Conservation (phyloP, 2,797 vertebrate species). For the Ispidina lecontei region DNA sequence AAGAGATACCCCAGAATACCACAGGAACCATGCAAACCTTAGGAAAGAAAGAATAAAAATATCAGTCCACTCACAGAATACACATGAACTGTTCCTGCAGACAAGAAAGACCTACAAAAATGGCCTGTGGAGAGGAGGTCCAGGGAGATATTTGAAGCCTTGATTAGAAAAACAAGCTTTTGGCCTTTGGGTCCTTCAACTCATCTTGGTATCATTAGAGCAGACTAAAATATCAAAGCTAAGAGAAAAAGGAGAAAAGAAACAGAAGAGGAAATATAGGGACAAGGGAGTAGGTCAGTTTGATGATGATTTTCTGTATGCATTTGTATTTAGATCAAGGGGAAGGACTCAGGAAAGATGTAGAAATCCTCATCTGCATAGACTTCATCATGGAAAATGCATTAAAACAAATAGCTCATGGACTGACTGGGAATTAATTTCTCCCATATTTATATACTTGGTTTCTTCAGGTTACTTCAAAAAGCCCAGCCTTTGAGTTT, state of each 20-base stretch:
- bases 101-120: neutral
- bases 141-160: neutral
- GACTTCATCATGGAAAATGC: neutral
- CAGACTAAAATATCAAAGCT: neutral
- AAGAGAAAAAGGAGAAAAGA: neutral
- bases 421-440: neutral
- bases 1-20: neutral
- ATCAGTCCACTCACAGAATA: conserved; percentile 25
- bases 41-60: neutral
- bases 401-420: neutral
- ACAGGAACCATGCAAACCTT: conserved; percentile 34
- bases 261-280: neutral
- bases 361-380: neutral
- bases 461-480: neutral
- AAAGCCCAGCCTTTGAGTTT: neutral
- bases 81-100: neutral
- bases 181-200: neutral
- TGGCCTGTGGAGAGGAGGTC: fast-evolving
- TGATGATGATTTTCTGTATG: neutral
- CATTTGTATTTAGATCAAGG: neutral
- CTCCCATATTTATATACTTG: neutral
- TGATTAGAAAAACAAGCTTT: neutral
- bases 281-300: neutral
- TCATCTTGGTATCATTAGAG: neutral
- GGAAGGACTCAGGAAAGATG: neutral